A percentile compares a stretch with the other conserved stretches of the same genome.
Evolutionary conservation across 2,888 invertebrate genomes (phyloP).

Genomic region (Drosophila parthenogenetica): DNA sequence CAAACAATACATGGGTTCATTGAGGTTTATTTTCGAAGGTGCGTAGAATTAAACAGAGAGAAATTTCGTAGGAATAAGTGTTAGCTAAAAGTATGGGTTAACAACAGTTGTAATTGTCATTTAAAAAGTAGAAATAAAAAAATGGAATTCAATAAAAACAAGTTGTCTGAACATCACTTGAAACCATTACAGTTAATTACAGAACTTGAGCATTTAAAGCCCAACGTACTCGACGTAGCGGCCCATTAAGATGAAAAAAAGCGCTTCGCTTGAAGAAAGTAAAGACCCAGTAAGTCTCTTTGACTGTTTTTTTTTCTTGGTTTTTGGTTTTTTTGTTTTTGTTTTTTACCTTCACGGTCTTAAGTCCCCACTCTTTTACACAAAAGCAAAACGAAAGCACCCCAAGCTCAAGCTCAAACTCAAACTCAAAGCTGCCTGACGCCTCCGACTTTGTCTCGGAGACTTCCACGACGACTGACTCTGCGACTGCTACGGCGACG

Average conservation of each 20-base stretch:
- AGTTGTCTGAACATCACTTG: slow-evolving; percentile 6
- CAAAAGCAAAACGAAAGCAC: slow-evolving; percentile 48
- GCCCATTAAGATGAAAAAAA: slow-evolving; percentile 39
- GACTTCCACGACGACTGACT: not conserved
- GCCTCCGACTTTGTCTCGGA: slow-evolving; percentile 32
- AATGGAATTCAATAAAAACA: not conserved
- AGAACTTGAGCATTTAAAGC: slow-evolving; percentile 40
- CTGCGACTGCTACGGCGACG: slow-evolving; percentile 14
- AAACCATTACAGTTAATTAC: slow-evolving; percentile 42
- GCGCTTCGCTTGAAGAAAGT: slow-evolving; percentile 51
- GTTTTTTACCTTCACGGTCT: slow-evolving; percentile 48
- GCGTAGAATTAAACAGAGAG: slow-evolving; percentile 25
- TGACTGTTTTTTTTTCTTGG: slow-evolving; percentile 6
- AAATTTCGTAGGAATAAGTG: not conserved
- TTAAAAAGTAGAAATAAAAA: not conserved
- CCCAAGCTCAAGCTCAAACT: slow-evolving; percentile 44
- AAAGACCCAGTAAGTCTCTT: slow-evolving; percentile 46
- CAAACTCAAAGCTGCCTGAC: slow-evolving; percentile 54
- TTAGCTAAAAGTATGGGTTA: too few species aligned
- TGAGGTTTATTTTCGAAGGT: slow-evolving; percentile 28
- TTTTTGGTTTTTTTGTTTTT: slow-evolving; percentile 8
- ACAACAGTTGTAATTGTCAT: not conserved
- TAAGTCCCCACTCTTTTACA: slow-evolving; percentile 40
- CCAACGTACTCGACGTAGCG: slow-evolving; percentile 31
- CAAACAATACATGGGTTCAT: slow-evolving; percentile 39